A percentile compares a stretch with the other conserved stretches of the same genome.
Conservation (phyloP, 2,888 invertebrate genomes). For the Sturmia bella region DNA sequence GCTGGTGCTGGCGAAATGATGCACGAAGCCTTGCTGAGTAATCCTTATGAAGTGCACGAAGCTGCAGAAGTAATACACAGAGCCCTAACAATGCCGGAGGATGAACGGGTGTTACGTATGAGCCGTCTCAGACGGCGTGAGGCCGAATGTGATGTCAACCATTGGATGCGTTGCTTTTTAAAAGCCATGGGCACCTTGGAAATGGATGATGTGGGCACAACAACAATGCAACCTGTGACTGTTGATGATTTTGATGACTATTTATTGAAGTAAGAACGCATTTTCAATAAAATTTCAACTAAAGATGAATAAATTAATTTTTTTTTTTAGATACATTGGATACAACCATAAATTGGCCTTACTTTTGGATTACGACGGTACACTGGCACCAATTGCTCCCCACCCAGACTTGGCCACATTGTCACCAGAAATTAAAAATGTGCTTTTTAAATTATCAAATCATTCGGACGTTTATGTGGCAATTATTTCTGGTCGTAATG, state of each 20-base stretch:
- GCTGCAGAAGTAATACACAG: slow-evolving; percentile 93
- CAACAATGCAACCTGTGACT: slow-evolving; percentile 94
- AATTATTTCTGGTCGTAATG: slow-evolving; percentile 92
- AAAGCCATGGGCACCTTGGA: slow-evolving; percentile 93
- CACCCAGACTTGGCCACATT: slow-evolving; percentile 94
- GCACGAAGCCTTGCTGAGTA: slow-evolving; percentile 95
- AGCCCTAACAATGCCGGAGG: slow-evolving; percentile 94
- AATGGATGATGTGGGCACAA: slow-evolving; percentile 91
- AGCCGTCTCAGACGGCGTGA: slow-evolving; percentile 91
- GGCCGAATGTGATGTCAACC: slow-evolving; percentile 91
- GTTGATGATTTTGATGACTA: slow-evolving; percentile 95
- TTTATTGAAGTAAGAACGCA: slow-evolving; percentile 87
- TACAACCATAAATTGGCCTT: slow-evolving; percentile 92
- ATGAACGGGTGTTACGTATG: slow-evolving; percentile 93
- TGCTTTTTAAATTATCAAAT: slow-evolving; percentile 90
- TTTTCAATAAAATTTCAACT: neutral
- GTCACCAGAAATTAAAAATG: slow-evolving; percentile 92
- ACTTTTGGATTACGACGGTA: slow-evolving; percentile 93
- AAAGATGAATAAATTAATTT: neutral
- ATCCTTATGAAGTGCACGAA: slow-evolving; percentile 93
- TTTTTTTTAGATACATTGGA: slow-evolving; percentile 88
- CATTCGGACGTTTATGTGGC: slow-evolving; percentile 94
- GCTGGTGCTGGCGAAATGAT: slow-evolving; percentile 96
- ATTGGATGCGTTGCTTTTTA: slow-evolving; percentile 94
- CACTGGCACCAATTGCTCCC: slow-evolving; percentile 93